These are phyloP conservation scores for Phasianus colchicus DNA, from an alignment of 2,113 vertebrate species.

Conservation along the genomic window DNA sequence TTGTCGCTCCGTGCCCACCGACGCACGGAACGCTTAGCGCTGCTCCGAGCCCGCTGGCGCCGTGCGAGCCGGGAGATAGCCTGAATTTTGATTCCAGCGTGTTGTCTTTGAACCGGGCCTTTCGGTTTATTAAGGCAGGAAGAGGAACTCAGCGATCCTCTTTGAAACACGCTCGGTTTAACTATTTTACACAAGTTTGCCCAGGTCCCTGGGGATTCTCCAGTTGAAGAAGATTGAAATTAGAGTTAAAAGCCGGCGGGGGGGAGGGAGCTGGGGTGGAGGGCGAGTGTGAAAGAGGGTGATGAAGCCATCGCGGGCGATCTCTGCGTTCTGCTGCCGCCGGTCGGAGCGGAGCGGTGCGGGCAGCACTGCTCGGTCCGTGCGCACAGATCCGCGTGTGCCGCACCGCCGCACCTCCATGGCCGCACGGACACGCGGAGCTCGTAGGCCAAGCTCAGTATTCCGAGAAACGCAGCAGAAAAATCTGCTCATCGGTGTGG, in stretches of 20 bases:
- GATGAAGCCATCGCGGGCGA: conserved; percentile 52
- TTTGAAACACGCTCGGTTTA: conserved; percentile 68
- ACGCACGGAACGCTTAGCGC: background rate
- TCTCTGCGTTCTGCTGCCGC: background rate
- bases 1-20: conserved; percentile 37
- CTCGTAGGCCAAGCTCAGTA: conserved; percentile 33
- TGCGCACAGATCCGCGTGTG: background rate
- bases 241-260: conserved; percentile 55
- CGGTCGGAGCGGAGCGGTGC: conserved; percentile 10
- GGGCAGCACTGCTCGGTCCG: conserved; percentile 38
- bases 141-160: conserved; percentile 19
- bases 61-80: conserved; percentile 20
- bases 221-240: conserved; percentile 65
- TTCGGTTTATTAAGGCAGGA: conserved; percentile 52
- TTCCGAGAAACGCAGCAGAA: background rate
- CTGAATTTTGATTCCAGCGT: conserved; percentile 56
- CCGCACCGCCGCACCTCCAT: background rate
- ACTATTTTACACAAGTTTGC: conserved; percentile 67
- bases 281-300: conserved; percentile 40
- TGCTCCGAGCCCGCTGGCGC: conserved; percentile 27
- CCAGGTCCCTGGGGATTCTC: conserved; percentile 51
- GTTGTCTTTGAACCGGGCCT: conserved; percentile 55
- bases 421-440: background rate
- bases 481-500: background rate
- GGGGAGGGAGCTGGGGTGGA: background rate